These are phyloP conservation scores for Thalassarche chlororhynchos DNA, from an alignment of 2,113 vertebrate species.

Conservation along the genomic window DNA sequence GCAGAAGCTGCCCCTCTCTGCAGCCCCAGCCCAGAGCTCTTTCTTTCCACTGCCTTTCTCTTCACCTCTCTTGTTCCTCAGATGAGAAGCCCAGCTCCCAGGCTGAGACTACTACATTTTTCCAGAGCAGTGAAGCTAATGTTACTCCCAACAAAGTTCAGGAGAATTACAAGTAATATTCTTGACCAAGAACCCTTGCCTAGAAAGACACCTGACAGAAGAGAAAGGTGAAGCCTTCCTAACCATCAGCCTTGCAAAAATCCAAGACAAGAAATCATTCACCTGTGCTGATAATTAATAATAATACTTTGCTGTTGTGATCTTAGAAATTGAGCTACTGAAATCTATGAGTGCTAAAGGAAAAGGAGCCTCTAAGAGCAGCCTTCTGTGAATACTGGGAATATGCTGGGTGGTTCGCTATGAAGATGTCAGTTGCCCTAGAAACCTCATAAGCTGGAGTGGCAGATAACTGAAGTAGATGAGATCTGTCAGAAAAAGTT, in stretches of 20 bases:
- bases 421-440: constrained; percentile 39
- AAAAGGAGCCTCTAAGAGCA: background rate
- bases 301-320: background rate
- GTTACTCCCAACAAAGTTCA: background rate
- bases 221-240: background rate
- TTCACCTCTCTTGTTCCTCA: background rate
- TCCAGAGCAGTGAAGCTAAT: background rate
- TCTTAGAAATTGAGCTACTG: background rate
- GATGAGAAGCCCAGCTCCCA: background rate
- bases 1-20: background rate
- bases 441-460: constrained; percentile 27
- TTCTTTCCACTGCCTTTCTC: background rate
- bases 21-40: background rate
- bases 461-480: constrained; percentile 21
- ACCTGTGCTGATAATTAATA: background rate
- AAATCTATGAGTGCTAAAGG: background rate
- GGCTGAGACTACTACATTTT: background rate
- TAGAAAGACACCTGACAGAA: background rate
- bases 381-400: background rate
- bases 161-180: background rate
- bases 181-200: background rate
- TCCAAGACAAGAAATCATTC: background rate
- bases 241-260: background rate
- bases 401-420: background rate
- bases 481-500: constrained; percentile 41